Conservation (phyloP, 2,113 vertebrate genomes). For the Caranx ignobilis region DNA sequence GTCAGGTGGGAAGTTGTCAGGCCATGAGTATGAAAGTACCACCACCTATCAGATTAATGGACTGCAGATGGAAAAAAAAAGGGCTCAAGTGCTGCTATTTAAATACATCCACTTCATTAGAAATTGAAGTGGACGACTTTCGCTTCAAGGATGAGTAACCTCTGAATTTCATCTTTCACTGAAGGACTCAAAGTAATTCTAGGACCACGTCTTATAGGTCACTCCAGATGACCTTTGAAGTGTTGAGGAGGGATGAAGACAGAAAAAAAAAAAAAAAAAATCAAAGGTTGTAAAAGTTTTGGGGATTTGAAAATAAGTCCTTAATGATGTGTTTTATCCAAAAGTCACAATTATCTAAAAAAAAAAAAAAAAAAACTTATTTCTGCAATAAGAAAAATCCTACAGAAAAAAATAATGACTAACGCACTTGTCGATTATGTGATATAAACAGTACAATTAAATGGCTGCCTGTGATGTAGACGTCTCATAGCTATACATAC, state of each 20-base stretch:
- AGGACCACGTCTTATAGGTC: not conserved
- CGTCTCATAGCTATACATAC: not conserved
- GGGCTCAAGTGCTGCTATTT: not conserved
- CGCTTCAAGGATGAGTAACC: constrained; percentile 29
- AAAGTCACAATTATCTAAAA: not conserved
- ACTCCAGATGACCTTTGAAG: constrained; percentile 2
- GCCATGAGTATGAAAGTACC: not conserved
- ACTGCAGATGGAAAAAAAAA: constrained; percentile 4
- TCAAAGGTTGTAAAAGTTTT: not conserved
- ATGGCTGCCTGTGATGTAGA: not conserved
- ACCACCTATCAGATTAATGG: constrained; percentile 1
- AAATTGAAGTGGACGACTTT: constrained; percentile 18
- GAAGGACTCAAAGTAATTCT: constrained; percentile 6
- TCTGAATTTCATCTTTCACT: constrained; percentile 23
- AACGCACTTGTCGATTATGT: too few species aligned
- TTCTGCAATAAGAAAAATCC: too few species aligned
- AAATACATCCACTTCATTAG: constrained; percentile 36
- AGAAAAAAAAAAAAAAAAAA: not conserved
- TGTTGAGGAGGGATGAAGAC: constrained; percentile 15
- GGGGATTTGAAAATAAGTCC: not conserved
- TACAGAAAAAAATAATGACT: not conserved
- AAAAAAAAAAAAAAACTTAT: not conserved
- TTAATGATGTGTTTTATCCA: not conserved
- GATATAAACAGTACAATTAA: not conserved
- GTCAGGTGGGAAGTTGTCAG: not conserved